These are phyloP conservation scores for Machimus atricapillus DNA, from an alignment of 2,888 invertebrate species.

Conservation along the genomic window DNA sequence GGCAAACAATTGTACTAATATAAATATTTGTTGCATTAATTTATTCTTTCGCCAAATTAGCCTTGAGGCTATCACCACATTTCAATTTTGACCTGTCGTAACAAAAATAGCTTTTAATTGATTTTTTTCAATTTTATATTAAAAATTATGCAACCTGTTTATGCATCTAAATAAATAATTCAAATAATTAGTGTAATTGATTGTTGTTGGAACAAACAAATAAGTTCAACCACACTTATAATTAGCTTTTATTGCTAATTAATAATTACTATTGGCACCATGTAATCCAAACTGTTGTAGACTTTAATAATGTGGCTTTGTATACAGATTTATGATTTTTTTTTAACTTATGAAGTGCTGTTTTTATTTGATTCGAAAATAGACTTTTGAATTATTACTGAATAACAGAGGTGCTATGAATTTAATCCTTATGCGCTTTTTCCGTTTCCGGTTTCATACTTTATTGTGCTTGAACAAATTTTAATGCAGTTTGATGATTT, in stretches of 20 bases:
- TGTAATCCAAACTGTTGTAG: too few species aligned
- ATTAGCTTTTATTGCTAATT: not conserved
- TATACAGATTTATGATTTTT: too few species aligned
- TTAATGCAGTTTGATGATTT: too few species aligned
- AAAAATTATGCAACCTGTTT: not conserved
- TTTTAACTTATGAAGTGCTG: not conserved
- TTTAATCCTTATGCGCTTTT: not conserved
- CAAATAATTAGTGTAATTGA: not conserved
- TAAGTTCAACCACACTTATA: not conserved
- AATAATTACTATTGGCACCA: not conserved
- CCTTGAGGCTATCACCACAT: too few species aligned
- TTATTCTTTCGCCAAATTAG: too few species aligned
- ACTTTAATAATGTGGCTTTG: too few species aligned
- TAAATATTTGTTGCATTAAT: too few species aligned
- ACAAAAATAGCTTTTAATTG: too few species aligned
- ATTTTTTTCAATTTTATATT: too few species aligned
- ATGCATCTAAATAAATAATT: not conserved
- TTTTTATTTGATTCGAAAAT: not conserved
- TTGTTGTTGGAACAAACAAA: not conserved
- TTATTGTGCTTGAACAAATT: not conserved
- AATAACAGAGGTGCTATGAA: not conserved
- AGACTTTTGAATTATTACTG: not conserved
- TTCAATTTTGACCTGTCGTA: too few species aligned
- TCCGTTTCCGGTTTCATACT: not conserved
- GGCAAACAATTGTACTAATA: too few species aligned